Base-by-base conservation (phyloP, 2,113 vertebrate species). In the Furnarius figulus region DNA sequence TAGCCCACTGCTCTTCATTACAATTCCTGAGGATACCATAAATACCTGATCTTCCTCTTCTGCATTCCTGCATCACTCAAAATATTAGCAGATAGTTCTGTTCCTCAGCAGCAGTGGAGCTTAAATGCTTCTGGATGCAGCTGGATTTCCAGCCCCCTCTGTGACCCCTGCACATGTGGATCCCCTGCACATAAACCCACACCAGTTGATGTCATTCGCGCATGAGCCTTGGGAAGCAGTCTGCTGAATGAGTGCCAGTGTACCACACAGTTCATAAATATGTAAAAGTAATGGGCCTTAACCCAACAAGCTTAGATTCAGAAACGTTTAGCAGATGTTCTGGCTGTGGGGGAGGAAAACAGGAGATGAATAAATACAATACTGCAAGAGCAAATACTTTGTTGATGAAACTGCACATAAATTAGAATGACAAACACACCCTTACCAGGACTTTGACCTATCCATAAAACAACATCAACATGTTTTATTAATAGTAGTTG, bases 301-400 rank as follows among this genome's bases (percentile, higher is more conserved):
- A 27, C 96, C 96, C 95, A 97, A 79, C 70, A 58, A 96, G 73
- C 88, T 95, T 20, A 66, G 89, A 87, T 82, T 81, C 95, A 93
- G 89, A 97, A 97, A 95, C 13, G 6, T 90, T 96, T 96, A 90
- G 90, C 96, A 97, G 96, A 97, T 96, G 92, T 96, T 81, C 96
- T 96, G 95, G 86, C 88, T 59, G 70, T 95, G 96, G 90, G 70
- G 86, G 93, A 97, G 86, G 88, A 92, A 94, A 96, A 87, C 70
- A 87, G 88, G 86, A 95, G 83, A 94, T 95, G 90, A 81, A 92
- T 96, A 96, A 96, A 85, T 90, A 92, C 86, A 96, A 58, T 76
- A 87, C 83, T 89, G 92, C 90, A 91, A 92, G 50, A 93, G 89
- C 92, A 95, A 96, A 94, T 94, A 96, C 62, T 96, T 95, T 85